Conservation (phyloP, 2,797 vertebrate species). For the Anguilla megastoma region DNA sequence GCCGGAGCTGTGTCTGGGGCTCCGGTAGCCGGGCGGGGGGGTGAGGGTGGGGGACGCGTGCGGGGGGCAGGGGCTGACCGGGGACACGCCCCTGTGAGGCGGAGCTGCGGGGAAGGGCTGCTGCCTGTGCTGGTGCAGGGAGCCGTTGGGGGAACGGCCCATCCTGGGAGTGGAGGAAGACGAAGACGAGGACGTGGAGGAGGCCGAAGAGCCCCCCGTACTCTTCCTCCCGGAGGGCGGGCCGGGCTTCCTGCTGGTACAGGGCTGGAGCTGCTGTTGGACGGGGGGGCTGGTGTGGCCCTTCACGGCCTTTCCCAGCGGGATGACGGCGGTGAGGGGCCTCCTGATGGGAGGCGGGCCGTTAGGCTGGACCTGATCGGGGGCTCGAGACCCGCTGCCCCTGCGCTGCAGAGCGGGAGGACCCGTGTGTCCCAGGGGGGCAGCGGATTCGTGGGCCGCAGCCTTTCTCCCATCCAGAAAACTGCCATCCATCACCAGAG, state of each 20-base stretch:
- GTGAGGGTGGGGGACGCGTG: constrained; percentile 27
- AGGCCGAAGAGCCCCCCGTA: constrained; percentile 49
- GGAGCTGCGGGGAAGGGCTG: constrained; percentile 42
- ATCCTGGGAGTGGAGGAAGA: constrained; percentile 62
- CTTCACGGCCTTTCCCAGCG: constrained; percentile 51
- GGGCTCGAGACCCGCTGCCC: constrained; percentile 43
- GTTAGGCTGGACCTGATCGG: constrained; percentile 35
- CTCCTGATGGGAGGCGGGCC: constrained; percentile 54
- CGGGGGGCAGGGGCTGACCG: constrained; percentile 36
- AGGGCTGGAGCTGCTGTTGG: constrained; percentile 38
- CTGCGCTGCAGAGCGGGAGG: constrained; percentile 44
- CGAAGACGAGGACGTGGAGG: constrained; percentile 57
- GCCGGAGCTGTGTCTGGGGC: constrained; percentile 51
- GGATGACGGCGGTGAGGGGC: constrained; percentile 54
- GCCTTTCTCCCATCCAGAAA: constrained; percentile 65
- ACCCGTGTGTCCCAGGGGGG: constrained; percentile 39
- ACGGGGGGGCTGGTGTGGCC: constrained; percentile 51
- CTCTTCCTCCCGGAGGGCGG: constrained; percentile 53
- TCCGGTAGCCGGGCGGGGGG: constrained; percentile 48
- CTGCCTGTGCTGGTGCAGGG: constrained; percentile 55
- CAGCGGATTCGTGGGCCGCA: constrained; percentile 43
- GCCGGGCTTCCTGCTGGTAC: constrained; percentile 52
- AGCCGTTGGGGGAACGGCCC: constrained; percentile 58
- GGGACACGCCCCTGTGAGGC: constrained; percentile 51
- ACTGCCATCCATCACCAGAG: constrained; percentile 84